phyloP scores from a whole-genome alignment of 2,113 vertebrate genomes.

The Lophotis ruficrista region DNA sequence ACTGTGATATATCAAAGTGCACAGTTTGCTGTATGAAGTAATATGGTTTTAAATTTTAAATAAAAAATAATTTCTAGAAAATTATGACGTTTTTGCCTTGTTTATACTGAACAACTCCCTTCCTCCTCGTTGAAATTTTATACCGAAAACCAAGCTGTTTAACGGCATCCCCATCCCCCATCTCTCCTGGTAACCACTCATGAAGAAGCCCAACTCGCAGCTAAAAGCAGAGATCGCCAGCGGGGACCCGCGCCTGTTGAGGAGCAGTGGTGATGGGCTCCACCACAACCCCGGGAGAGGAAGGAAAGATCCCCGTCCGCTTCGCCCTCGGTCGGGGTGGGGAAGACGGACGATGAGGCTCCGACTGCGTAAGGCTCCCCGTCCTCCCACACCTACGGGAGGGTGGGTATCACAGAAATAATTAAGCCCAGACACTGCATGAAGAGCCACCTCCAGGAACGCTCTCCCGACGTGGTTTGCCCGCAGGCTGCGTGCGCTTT shows the following conservation, averaged over 20 bases:
- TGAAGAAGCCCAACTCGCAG: not conserved
- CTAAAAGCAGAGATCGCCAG: accelerated
- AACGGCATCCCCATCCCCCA: not conserved
- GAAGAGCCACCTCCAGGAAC: not conserved
- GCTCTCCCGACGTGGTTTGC: accelerated
- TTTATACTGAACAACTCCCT: not conserved
- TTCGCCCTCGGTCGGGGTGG: not conserved
- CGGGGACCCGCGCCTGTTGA: accelerated
- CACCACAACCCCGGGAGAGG: accelerated
- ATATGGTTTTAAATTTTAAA: conserved; percentile 98
- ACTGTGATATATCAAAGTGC: conserved; percentile 99
- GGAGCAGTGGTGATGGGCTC: accelerated
- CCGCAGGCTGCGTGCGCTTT: not conserved
- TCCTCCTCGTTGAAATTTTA: not conserved
- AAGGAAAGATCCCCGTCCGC: accelerated
- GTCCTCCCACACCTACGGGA: accelerated
- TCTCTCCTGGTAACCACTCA: not conserved
- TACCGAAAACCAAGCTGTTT: not conserved
- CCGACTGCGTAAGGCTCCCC: accelerated
- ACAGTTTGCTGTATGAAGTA: conserved; percentile 99
- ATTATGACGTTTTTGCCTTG: not conserved
- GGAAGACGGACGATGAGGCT: accelerated
- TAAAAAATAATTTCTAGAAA: conserved; percentile 88
- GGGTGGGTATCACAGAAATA: not conserved
- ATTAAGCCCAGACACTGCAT: not conserved